phyloP scores from a whole-genome alignment of 1,140 invertebrate species.

The Papilio xuthus region DNA sequence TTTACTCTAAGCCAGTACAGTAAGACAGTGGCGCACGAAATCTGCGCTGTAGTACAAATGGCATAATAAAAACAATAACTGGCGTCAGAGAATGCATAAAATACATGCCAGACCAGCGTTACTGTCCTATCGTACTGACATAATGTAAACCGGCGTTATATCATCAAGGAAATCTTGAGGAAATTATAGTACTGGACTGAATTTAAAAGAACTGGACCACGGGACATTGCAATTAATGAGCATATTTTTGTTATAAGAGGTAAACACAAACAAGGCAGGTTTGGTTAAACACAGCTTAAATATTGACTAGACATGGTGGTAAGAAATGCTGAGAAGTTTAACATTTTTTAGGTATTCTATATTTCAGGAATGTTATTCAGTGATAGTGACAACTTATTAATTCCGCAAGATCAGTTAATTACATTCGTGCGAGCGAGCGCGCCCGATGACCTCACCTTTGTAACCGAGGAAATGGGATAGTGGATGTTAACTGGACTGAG shows the following conservation, averaged over 20 bases:
- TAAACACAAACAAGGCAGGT: no score
- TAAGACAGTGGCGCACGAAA: no score
- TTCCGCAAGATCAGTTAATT: background rate
- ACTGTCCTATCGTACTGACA: no score
- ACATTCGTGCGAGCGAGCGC: constrained; percentile 20
- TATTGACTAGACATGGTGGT: background rate
- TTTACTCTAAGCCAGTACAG: no score
- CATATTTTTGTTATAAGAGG: no score
- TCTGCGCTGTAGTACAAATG: no score
- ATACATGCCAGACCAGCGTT: no score
- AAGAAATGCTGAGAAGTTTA: background rate
- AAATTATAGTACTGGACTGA: background rate
- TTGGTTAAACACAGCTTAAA: background rate
- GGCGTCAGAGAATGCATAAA: no score
- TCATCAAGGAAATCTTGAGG: no score
- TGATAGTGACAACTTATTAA: constrained; percentile 15
- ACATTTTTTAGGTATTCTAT: background rate
- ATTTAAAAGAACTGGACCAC: background rate
- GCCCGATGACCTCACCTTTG: constrained; percentile 16
- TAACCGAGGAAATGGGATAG: constrained; percentile 21
- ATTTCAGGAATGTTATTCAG: background rate
- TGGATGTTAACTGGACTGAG: constrained; percentile 22
- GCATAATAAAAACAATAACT: no score
- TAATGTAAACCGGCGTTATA: background rate
- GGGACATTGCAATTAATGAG: background rate